Conservation (phyloP, 2,113 vertebrate genomes). For the Bungarus multicinctus region DNA sequence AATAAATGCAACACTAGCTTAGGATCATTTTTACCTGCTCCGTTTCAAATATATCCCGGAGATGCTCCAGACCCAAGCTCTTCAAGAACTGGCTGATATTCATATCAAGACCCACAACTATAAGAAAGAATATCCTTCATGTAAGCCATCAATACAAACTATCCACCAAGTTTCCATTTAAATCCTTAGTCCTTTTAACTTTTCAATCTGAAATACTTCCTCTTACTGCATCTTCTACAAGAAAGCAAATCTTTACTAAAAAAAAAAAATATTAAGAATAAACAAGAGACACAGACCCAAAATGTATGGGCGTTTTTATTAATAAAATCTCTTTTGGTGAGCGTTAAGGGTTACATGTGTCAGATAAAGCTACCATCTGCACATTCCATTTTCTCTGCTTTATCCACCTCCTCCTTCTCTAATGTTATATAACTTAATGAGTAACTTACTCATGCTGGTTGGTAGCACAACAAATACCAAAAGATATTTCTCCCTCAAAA, state of each 20-base stretch:
- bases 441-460: not conserved
- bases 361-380: not conserved
- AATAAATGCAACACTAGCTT: not conserved
- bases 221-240: not conserved
- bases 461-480: not conserved
- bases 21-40: conserved; percentile 80
- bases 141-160: not conserved
- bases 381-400: not conserved
- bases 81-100: conserved; percentile 97
- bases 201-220: not conserved
- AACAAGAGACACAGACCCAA: not conserved
- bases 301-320: not conserved
- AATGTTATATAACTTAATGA: not conserved
- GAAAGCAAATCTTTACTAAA: not conserved
- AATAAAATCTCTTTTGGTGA: not conserved
- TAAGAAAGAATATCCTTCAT: conserved; percentile 42
- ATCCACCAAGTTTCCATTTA: not conserved
- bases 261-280: not conserved
- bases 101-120: conserved; percentile 90
- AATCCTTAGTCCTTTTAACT: not conserved
- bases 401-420: not conserved
- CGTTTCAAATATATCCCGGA: conserved; percentile 94
- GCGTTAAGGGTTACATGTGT: not conserved
- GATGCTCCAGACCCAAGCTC: conserved; percentile 92
- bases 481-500: not conserved